Base-by-base conservation (phyloP, 2,113 vertebrate species). In the Verasper variegatus region DNA sequence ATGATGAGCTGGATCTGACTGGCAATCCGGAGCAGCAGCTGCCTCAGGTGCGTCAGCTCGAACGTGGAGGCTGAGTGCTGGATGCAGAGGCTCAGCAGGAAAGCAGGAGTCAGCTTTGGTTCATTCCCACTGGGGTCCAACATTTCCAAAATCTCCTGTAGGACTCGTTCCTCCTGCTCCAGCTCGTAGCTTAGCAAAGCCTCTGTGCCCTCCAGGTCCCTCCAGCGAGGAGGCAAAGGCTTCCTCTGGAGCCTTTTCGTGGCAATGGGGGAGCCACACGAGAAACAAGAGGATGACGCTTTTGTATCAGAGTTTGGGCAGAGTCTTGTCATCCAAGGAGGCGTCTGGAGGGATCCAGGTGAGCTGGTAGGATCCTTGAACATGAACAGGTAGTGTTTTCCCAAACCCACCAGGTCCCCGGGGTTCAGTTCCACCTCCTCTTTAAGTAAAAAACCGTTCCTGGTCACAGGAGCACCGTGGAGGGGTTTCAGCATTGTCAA, bases 371-470 rank as follows among this genome's bases (percentile, higher is more conserved):
- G 94, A 79, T 95, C 95, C 73, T 95, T 95, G 59, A 94, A 95
- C 92, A 95, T 90, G 81, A 95, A 94, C 21, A 95, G 82, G 76
- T 95, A 95, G 76, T 94, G 91, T 69, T 92, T 90, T 11, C 95
- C 95, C 63, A 95, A 65, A 7, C 94, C 93, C 3, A 95, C 89
- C n/a, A 95, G 76, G 81, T 95, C 95, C 4, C 95, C 94, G 0
- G 93, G 91, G 31, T 76, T 86, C 47, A 95, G 87, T 74, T 93
- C 87, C 1, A 83, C 89, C 75, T 95, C 91, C 21, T 88, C 88
- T 45, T 92, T 87, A 1, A 95, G 84, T 0, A 83, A 81, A 8
- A 78, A 76, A 3, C 95, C 95, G 0, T 95, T 95, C 57, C 91
- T 89, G 26, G 94, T 94, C 26, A 95, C 91, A 0, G 65, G 79